A percentile compares a stretch with the other conserved stretches of the same genome.
Evolutionary conservation across 1,140 invertebrate species (phyloP).

Genomic region (Calycopis cecrops): DNA sequence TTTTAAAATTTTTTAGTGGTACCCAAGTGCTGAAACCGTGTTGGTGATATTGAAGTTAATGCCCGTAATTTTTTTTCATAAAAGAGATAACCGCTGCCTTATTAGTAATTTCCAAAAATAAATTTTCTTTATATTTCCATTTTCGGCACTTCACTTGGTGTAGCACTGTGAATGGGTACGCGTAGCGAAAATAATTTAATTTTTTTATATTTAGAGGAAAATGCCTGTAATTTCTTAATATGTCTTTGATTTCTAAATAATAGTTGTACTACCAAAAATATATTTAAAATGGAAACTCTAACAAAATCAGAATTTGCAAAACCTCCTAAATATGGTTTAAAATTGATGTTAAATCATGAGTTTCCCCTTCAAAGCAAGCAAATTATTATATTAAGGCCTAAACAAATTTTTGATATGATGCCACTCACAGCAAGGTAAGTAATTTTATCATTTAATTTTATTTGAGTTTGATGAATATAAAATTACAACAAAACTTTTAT

Average conservation of each 20-base stretch:
- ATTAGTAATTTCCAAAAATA: too few relatives aligned
- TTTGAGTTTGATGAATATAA: neutral
- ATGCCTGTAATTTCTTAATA: too few relatives aligned
- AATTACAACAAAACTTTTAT: neutral
- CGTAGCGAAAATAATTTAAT: too few relatives aligned
- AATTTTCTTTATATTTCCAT: too few relatives aligned
- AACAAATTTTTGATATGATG: conserved; percentile 80
- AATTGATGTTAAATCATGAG: conserved; percentile 83
- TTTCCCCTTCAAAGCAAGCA: conserved; percentile 85
- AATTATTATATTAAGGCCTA: conserved; percentile 78
- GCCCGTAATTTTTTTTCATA: too few relatives aligned
- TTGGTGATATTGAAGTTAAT: neutral
- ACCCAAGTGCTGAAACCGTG: neutral
- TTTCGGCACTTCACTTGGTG: too few relatives aligned
- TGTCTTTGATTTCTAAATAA: too few relatives aligned
- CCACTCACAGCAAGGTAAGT: conserved; percentile 78
- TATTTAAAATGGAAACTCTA: neutral
- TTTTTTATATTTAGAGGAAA: too few relatives aligned
- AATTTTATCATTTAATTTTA: conserved; percentile 23
- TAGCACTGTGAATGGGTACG: too few relatives aligned
- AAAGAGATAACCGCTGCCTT: too few relatives aligned
- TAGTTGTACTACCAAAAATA: neutral
- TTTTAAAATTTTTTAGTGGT: neutral
- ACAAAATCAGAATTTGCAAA: neutral
- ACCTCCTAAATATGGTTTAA: conserved; percentile 79